Evolutionary conservation across 2,113 vertebrate genomes (phyloP), one percentile per base, ranked within the genome.

Genomic region (Epinephelus cyanopodus): DNA sequence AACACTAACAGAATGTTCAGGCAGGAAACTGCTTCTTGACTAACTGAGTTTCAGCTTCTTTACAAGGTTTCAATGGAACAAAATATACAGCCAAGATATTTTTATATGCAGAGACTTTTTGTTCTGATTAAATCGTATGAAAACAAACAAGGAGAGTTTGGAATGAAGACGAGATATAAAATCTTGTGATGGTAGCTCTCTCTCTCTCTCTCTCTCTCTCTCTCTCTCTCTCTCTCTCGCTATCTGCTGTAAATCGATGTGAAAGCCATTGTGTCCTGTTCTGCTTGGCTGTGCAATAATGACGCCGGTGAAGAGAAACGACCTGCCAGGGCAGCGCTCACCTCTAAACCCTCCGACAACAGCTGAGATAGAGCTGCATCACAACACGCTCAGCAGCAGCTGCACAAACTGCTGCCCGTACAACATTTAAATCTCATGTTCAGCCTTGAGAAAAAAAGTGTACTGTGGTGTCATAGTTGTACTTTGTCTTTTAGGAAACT

Each of bases 201-300:
- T 19, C 57, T n/a, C 57, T 29, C 27, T 3, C 27, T 29, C 27
- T 3, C 27, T 29, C 27, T 29, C 27, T 29, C 27, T 29, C 27
- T 3, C 27, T 29, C 27, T 3, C 33, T 23, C 48, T 21, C 57
- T 14, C 57, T n/a, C 57, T 19, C 33, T 19, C 33, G 33, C 33
- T 66, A 57, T 56, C 37, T 19, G 53, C 86, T 79, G 67, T 74
- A 45, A 75, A 90, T 89, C 61, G 68, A 83, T 92, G 66, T 79
- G 69, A 81, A 60, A 67, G 79, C 48, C 79, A 54, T 39, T 72
- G 81, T 68, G 68, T 85, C 78, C 45, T 70, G 84, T 88, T 86
- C 83, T 89, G 88, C 83, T 82, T 86, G 68, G 66, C 75, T 72
- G 84, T 87, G 87, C 92, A 89, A 50, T 90, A 92, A 86, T 81